Base-by-base conservation (phyloP, 2,888 invertebrate genomes). In the Pteria penguin region DNA sequence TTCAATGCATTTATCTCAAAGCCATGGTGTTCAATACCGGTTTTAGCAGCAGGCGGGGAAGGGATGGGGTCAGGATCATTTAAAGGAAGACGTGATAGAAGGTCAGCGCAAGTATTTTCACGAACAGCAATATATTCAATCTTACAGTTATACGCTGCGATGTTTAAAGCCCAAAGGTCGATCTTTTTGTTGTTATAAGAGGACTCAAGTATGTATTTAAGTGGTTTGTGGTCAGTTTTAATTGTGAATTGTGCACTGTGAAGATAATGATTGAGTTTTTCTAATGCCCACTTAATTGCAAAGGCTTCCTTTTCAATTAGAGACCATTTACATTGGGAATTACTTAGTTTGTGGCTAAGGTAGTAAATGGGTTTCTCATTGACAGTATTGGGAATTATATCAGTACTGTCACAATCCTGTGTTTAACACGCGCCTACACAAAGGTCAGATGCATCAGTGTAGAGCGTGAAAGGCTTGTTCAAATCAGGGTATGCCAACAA, bases 401-500 rank as follows among this genome's bases (percentile, higher is more conserved):
- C 45, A 11, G 45, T 36, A 36, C 14, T 14, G 14, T 36, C 45
- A 14, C 5, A 14, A 11, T 5, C 8, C 32, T 67, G 67, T 0
- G 54, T 29, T 0, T 55, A 24, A 32, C 55, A 57, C 3, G 72
- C 72, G 2, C 65, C 72, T 8, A 72, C 29, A 31, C 57, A 63
- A 1, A 29, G 26, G n/a, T 72, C 57, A 55, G 54, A 54, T 14
- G 58, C 72, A 65, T 82, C 77, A 18, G 76, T 78, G 36, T 80
- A 78, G n/a, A 79, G 24, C 4, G 32, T 66, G 36, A 79, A 73
- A 1, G 75, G 72, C 54, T 36, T 29, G 22, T 58, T 68, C 22
- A 69, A 29, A 66, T 79, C 72, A 1, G 77, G 76, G 60, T 72
- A 80, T 11, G 63, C 31, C 22, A 80, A 70, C 0, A 73, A 52